Evolutionary conservation across 1,140 invertebrate genomes (phyloP).

Genomic region (Cyclargus thomasi): DNA sequence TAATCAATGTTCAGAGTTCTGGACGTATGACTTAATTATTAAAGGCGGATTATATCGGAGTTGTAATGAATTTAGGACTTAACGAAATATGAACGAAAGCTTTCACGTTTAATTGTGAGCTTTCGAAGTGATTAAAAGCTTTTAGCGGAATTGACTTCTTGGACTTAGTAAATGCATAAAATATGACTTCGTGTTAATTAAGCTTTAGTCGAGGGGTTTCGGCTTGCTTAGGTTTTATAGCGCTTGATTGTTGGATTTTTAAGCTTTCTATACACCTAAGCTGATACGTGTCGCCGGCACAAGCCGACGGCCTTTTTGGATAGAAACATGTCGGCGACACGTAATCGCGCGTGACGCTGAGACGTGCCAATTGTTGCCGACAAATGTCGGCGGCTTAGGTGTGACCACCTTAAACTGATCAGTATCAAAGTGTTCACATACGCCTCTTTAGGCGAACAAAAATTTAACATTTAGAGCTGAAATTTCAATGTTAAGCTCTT

Average conservation of each 20-base stretch:
- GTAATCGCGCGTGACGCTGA: too few species aligned
- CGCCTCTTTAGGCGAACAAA: too few species aligned
- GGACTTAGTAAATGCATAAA: neutral
- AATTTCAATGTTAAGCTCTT: neutral
- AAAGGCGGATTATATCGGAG: neutral
- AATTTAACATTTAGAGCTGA: neutral
- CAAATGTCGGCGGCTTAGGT: too few species aligned
- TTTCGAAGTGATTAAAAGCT: conserved; percentile 14
- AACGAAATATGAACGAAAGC: conserved; percentile 5
- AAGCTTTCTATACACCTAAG: too few species aligned
- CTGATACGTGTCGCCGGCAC: too few species aligned
- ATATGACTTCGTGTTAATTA: conserved; percentile 4
- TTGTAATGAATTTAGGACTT: neutral
- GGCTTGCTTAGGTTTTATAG: neutral
- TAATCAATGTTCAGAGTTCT: conserved; percentile 10
- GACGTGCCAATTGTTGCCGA: too few species aligned
- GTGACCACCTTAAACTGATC: too few species aligned
- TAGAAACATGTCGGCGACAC: too few species aligned
- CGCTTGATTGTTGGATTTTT: too few species aligned
- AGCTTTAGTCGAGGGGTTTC: neutral
- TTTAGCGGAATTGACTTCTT: conserved; percentile 8
- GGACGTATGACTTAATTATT: conserved; percentile 2
- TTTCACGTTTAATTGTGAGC: conserved; percentile 6
- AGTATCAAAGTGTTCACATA: too few species aligned
- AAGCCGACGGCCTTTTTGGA: too few species aligned